Conservation (phyloP, 2,888 invertebrate species). For the Nudaria mundana region DNA sequence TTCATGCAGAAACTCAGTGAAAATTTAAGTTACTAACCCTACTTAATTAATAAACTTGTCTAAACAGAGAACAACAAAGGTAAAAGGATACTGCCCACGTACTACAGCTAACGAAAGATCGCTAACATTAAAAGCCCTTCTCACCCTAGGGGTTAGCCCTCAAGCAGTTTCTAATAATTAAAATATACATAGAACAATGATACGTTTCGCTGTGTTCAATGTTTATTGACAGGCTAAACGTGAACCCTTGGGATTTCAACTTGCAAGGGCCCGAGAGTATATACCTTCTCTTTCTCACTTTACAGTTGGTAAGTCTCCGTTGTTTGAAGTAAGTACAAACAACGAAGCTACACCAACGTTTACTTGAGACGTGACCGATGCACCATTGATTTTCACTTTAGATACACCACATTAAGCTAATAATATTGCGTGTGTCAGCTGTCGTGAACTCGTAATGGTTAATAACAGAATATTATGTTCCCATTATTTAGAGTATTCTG, state of each 20-base stretch:
- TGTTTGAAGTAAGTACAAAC: slow-evolving; percentile 29
- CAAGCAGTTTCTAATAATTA: slow-evolving; percentile 66
- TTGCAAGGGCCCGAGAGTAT: slow-evolving; percentile 49
- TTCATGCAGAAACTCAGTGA: slow-evolving; percentile 14
- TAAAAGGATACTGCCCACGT: slow-evolving; percentile 33
- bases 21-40: slow-evolving; percentile 26
- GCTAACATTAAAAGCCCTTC: slow-evolving; percentile 46
- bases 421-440: slow-evolving; percentile 30
- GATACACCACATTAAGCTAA: slow-evolving; percentile 27
- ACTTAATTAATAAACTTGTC: slow-evolving; percentile 24
- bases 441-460: slow-evolving; percentile 21
- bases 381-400: slow-evolving; percentile 23
- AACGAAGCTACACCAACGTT: slow-evolving; percentile 25
- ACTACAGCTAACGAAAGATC: slow-evolving; percentile 40
- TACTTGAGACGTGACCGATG: slow-evolving; percentile 31
- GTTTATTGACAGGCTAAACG: slow-evolving; percentile 63
- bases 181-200: slow-evolving; percentile 75
- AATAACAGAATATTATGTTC: slow-evolving; percentile 29
- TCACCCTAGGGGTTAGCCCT: slow-evolving; percentile 48
- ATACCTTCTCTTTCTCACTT: slow-evolving; percentile 11
- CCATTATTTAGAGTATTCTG: slow-evolving; percentile 12
- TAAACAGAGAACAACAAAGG: slow-evolving; percentile 41
- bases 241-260: slow-evolving; percentile 72
- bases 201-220: slow-evolving; percentile 67
- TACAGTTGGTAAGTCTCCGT: slow-evolving; percentile 6